Base-by-base conservation (phyloP, 2,888 invertebrate genomes). In the Onchidella celtica region DNA sequence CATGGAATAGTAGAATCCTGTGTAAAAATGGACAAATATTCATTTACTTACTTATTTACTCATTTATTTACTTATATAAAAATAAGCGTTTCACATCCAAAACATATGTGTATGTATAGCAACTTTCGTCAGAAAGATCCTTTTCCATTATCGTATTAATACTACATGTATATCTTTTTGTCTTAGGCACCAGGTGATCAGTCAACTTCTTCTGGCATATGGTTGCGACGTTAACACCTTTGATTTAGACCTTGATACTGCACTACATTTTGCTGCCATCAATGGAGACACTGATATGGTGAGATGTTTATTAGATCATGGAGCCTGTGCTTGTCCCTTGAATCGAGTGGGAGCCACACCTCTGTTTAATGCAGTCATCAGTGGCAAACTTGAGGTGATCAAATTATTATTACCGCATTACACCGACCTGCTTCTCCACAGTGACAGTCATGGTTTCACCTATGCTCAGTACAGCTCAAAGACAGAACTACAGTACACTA, bases 341-440 rank as follows among this genome's bases (percentile, higher is more conserved):
- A 92, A 90, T 82, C 77, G 85, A 1, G 83, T 87, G 0, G 81
- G 86, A 6, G 84, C 87, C 6, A 90, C 91, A 0, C 89, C 90
- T 1, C 76, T 91, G 69, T 92, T 91, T 91, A 91, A 92, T 84
- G 91, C 91, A 21, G 89, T 90, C 0, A 89, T 89, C 57, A 85
- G 79, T 65, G 84, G 83, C 3, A 69, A 85, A 21, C 83, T 85
- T 29, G 85, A 86, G 11, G 83, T 88, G 0, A 87, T 90, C 6
- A 87, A 87, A 76, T 40, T 88, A 1, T 79, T 92, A 40, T 63
- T 92, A 1, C 82, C 85, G 27, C 70, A 82, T 34, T 90, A 91
- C 85, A 91, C 90, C 1, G 83, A 84, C 76, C 55, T 81, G 89
- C 0, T 68, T n/a, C 74, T 80, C 11, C 74, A 80, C 27, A 32